Evolutionary conservation across 92 coral and sea anemone genomes (phyloP).

Genomic region (Siderastrea siderea): DNA sequence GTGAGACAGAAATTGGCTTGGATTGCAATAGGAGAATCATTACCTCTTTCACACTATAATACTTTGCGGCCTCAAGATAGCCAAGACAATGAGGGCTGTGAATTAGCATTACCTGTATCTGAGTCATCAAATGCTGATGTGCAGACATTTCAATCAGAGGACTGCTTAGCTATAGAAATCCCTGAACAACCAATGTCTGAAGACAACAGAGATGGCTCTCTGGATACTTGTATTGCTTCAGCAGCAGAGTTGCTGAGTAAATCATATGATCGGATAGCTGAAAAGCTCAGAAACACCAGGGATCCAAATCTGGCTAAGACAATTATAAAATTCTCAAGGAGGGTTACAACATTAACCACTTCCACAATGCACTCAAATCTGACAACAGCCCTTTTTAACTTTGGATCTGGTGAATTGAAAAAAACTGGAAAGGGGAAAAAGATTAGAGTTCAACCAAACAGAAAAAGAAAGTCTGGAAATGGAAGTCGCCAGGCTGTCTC

Average conservation of each 20-base stretch:
- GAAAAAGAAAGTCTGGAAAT: conserved; percentile 68
- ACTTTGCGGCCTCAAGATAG: conserved; percentile 41
- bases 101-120: conserved; percentile 25
- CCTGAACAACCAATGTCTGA: conserved; percentile 40
- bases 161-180: conserved; percentile 18
- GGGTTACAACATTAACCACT: conserved; percentile 39
- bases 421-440: conserved; percentile 48
- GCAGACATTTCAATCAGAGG: conserved; percentile 7
- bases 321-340: conserved; percentile 61
- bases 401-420: conserved; percentile 58
- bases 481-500: conserved; percentile 67
- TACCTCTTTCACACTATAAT: conserved; percentile 61
- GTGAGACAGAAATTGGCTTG: conserved; percentile 67
- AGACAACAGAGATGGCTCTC: conserved; percentile 36
- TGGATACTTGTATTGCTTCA: conserved; percentile 40
- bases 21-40: conserved; percentile 72
- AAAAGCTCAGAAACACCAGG: conserved; percentile 63
- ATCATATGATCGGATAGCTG: conserved; percentile 57
- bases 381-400: conserved; percentile 62
- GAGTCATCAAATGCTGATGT: conserved; percentile 6
- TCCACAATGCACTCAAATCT: conserved; percentile 67
- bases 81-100: conserved; percentile 2
- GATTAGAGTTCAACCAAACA: conserved; percentile 67
- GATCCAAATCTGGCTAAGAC: conserved; percentile 66
- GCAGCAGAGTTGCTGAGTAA: conserved; percentile 56